These are phyloP conservation scores for Ivindomyrus marchei DNA, from an alignment of 2,113 vertebrate species.

Conservation along the genomic window DNA sequence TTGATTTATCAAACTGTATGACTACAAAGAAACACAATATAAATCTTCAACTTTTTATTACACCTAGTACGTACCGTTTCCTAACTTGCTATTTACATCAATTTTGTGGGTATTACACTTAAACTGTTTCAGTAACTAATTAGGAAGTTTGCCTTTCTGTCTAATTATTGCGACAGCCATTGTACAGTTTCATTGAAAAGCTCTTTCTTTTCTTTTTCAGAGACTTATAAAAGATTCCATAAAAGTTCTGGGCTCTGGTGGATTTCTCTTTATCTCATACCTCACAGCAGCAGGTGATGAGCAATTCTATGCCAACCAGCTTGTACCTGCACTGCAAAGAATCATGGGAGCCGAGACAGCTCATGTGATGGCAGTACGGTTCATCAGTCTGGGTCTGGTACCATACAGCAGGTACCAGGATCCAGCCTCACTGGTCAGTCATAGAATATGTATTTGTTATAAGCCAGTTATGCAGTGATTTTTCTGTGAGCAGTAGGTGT, in stretches of 20 bases:
- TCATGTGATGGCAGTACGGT: conserved; percentile 64
- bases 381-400: conserved; percentile 65
- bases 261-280: conserved; percentile 68
- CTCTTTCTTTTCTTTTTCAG: conserved; percentile 36
- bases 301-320: conserved; percentile 68
- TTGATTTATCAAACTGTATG: not conserved
- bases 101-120: not conserved
- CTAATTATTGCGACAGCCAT: not conserved
- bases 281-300: conserved; percentile 73
- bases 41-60: not conserved
- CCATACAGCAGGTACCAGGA: conserved; percentile 61
- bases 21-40: not conserved
- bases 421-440: conserved; percentile 67
- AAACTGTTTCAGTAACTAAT: not conserved
- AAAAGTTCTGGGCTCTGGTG: conserved; percentile 63
- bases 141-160: not conserved
- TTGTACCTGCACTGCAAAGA: conserved; percentile 74
- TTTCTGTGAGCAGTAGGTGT: not conserved
- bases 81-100: not conserved
- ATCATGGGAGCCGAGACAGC: conserved; percentile 71
- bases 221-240: conserved; percentile 55
- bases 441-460: not conserved
- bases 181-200: not conserved
- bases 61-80: not conserved
- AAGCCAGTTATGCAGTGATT: not conserved